These are phyloP conservation scores for Scaptomyza hsui DNA, from an alignment of 1,140 invertebrate genomes.

Conservation along the genomic window DNA sequence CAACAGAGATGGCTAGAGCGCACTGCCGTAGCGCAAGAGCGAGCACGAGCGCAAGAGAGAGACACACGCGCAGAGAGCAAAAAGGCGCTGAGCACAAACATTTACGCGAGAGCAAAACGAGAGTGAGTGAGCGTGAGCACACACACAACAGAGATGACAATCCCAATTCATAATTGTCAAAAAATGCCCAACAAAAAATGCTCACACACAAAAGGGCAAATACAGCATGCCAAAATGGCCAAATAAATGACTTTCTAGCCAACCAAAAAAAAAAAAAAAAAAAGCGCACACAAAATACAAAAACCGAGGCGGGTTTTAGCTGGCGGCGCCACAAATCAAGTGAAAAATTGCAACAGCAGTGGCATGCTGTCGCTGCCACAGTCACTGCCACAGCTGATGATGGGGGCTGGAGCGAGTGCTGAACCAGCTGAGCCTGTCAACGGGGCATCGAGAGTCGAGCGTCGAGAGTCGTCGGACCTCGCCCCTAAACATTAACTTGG, in stretches of 20 bases:
- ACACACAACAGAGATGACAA: constrained; percentile 48
- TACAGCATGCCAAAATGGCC: constrained; percentile 12
- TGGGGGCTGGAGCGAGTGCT: constrained; percentile 11
- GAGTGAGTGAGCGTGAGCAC: background rate
- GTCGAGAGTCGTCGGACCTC: constrained; percentile 10
- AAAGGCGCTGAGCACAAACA: constrained; percentile 7
- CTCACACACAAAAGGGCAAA: background rate
- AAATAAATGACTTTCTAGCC: constrained; percentile 33
- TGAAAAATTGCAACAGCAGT: constrained; percentile 34
- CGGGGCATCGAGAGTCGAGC: constrained; percentile 6
- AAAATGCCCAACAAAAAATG: constrained; percentile 30
- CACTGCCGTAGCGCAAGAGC: constrained; percentile 7
- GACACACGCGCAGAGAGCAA: constrained; percentile 47
- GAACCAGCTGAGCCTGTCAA: constrained; percentile 20
- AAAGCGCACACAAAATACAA: too few species aligned
- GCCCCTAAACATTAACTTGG: constrained; percentile 17
- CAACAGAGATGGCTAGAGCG: constrained; percentile 54
- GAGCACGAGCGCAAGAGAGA: constrained; percentile 31
- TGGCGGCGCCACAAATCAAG: constrained; percentile 41
- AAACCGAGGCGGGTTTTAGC: constrained; percentile 16
- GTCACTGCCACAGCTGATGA: constrained; percentile 19
- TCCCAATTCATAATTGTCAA: constrained; percentile 68
- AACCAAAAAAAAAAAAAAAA: constrained; percentile 2
- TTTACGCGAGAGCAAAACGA: constrained; percentile 8
- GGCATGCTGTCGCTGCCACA: constrained; percentile 7